Conservation (phyloP, 2,113 vertebrate genomes). For the Steatornis caripensis region DNA sequence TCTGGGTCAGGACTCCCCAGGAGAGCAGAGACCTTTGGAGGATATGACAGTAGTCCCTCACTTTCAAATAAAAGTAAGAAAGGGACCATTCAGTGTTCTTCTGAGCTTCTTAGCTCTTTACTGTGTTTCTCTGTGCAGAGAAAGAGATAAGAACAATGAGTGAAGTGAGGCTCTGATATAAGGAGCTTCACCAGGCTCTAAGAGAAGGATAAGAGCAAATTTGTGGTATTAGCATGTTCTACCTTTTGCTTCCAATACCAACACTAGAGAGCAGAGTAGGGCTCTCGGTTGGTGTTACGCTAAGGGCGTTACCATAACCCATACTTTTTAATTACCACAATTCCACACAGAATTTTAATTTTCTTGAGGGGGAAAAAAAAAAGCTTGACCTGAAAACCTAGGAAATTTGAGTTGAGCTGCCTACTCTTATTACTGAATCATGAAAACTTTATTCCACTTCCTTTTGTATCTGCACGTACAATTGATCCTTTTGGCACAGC, state of each 20-base stretch:
- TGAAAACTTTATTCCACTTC: not conserved
- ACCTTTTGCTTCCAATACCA: not conserved
- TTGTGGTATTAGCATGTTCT: not conserved
- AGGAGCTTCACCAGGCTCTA: not conserved
- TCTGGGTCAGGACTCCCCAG: slow-evolving; percentile 53
- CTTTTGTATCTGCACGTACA: not conserved
- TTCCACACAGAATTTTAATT: not conserved
- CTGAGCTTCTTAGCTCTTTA: not conserved
- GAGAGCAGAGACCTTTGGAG: slow-evolving; percentile 86
- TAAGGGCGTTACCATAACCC: not conserved
- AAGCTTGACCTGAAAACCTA: not conserved
- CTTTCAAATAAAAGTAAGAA: slow-evolving; percentile 79
- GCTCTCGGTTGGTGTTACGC: not conserved
- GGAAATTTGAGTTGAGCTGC: not conserved
- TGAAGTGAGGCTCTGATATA: not conserved
- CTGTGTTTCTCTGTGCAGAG: not conserved
- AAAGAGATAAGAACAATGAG: not conserved
- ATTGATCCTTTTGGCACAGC: not conserved
- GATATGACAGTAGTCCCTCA: slow-evolving; percentile 76
- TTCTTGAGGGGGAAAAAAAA: not conserved
- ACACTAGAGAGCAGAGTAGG: slow-evolving; percentile 40
- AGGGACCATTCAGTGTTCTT: not conserved
- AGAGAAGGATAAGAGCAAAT: not conserved
- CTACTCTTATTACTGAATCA: not conserved
- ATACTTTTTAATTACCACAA: not conserved